phyloP scores from a whole-genome alignment of 2,113 vertebrate species.

The Xiphophorus couchianus region DNA sequence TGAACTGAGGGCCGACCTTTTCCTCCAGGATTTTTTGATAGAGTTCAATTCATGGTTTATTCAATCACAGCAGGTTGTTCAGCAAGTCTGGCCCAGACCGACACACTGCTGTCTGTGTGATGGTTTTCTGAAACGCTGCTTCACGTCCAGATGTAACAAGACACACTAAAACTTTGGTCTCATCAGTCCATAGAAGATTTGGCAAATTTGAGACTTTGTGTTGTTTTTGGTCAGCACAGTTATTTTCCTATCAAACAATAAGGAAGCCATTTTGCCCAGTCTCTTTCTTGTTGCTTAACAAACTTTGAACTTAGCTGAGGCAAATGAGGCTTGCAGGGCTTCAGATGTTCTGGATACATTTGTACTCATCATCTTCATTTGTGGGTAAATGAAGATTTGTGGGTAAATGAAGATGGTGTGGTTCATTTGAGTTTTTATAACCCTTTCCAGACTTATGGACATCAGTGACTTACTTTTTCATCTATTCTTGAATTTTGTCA shows the following conservation, averaged over 20 bases:
- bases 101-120: background rate
- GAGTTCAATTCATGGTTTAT: no score
- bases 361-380: background rate
- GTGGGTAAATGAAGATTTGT: background rate
- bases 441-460: background rate
- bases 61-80: no score
- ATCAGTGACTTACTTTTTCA: background rate
- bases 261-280: background rate
- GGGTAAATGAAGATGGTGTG: background rate
- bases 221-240: background rate
- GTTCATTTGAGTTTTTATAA: background rate
- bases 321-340: background rate
- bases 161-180: background rate
- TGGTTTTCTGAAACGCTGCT: background rate
- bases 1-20: no score
- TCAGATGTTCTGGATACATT: background rate
- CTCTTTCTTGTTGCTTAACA: background rate
- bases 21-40: no score
- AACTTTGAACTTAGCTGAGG: background rate
- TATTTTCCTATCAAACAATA: background rate
- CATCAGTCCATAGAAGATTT: background rate
- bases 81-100: background rate
- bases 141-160: background rate
- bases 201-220: background rate
- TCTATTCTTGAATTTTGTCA: background rate